Conservation (phyloP, 2,888 invertebrate species). For the Drosophila tanythrix region DNA sequence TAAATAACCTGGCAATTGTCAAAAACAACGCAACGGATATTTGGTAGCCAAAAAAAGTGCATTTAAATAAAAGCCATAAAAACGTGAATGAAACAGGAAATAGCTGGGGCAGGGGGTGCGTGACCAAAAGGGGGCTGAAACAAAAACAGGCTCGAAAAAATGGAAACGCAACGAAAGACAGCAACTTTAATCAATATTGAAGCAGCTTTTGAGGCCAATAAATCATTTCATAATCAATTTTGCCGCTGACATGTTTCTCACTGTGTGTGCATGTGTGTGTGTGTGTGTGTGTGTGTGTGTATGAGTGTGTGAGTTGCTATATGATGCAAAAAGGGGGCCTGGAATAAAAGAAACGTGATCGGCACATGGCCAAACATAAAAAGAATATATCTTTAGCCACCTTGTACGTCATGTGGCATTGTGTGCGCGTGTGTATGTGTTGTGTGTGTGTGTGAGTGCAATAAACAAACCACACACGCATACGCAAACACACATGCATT, state of each 20-base stretch:
- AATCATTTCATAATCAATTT: slow-evolving; percentile 83
- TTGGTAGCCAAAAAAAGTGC: slow-evolving; percentile 67
- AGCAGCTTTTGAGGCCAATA: slow-evolving; percentile 82
- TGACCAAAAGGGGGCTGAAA: background rate
- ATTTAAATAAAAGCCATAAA: slow-evolving; percentile 51
- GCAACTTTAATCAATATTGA: slow-evolving; percentile 80
- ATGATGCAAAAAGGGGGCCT: slow-evolving; percentile 42
- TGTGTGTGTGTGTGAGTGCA: slow-evolving; percentile 55
- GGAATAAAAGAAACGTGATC: slow-evolving; percentile 46
- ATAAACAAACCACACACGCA: slow-evolving; percentile 65
- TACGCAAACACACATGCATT: slow-evolving; percentile 20
- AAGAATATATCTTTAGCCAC: slow-evolving; percentile 46
- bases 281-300: slow-evolving; percentile 15
- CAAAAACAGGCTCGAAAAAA: slow-evolving; percentile 6
- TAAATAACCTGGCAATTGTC: slow-evolving; percentile 62
- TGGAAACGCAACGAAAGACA: slow-evolving; percentile 26
- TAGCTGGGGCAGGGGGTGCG: slow-evolving; percentile 35
- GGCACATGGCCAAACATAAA: slow-evolving; percentile 62
- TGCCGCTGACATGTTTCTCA: slow-evolving; percentile 72
- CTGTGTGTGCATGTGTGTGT: slow-evolving; percentile 12
- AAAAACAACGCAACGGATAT: slow-evolving; percentile 65
- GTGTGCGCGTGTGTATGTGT: slow-evolving; percentile 27
- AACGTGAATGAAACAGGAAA: slow-evolving; percentile 19
- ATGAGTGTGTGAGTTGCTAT: slow-evolving; percentile 9
- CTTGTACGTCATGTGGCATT: slow-evolving; percentile 43